Conservation (phyloP, 2,888 invertebrate genomes). For the Macrosoma leucophasiata region DNA sequence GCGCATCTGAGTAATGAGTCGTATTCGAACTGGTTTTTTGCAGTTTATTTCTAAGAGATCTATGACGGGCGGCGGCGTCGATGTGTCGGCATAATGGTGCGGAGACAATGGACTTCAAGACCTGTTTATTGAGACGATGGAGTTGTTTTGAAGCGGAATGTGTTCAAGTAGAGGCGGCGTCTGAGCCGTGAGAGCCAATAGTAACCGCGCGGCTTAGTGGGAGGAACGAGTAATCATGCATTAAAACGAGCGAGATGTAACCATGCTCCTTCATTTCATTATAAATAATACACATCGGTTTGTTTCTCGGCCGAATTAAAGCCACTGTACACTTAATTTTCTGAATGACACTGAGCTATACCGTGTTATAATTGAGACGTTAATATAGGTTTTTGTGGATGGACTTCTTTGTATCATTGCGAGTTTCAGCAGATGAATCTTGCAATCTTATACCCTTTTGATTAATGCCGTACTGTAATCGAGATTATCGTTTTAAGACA, state of each 20-base stretch:
- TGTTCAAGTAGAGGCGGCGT: conserved; percentile 70
- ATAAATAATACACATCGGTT: conserved; percentile 29
- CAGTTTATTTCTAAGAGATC: conserved; percentile 54
- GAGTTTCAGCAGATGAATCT: no score
- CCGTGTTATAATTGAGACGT: conserved; percentile 37
- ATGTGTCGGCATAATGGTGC: conserved; percentile 60
- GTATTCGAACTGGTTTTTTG: conserved; percentile 35
- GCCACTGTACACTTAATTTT: conserved; percentile 30
- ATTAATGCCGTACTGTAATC: no score
- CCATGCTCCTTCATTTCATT: conserved; percentile 38
- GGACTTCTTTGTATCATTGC: no score
- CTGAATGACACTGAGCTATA: conserved; percentile 29
- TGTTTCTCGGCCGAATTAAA: conserved; percentile 26
- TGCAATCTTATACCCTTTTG: no score
- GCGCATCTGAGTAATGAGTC: conserved; percentile 39
- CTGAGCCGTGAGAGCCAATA: conserved; percentile 56
- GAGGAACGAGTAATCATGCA: conserved; percentile 67
- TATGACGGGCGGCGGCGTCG: conserved; percentile 53
- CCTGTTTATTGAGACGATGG: conserved; percentile 71
- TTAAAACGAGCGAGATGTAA: conserved; percentile 48
- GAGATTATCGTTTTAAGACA: no score
- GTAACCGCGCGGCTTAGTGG: conserved; percentile 54
- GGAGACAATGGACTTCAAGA: conserved; percentile 69
- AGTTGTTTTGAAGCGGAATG: conserved; percentile 67
- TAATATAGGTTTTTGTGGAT: conserved; percentile 28